Percentiles rank a stretch among this genome's conserved stretches.
Conservation (phyloP, 2,113 vertebrate species). For the Isichthys henryi region DNA sequence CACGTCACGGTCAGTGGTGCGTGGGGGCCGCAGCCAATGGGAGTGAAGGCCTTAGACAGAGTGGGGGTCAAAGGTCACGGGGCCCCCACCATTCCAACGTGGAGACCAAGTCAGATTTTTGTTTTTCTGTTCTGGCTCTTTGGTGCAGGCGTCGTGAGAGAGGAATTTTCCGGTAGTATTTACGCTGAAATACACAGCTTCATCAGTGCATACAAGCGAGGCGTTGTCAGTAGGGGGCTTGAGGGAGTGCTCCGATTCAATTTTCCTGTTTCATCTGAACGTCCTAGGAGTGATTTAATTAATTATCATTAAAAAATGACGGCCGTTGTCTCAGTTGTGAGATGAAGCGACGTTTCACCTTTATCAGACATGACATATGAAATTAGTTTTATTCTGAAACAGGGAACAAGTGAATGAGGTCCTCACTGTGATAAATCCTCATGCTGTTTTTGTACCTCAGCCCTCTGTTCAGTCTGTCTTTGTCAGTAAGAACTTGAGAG, state of each 20-base stretch:
- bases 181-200: slow-evolving; percentile 62
- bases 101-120: background rate
- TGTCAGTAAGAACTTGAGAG: background rate
- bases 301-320: slow-evolving; percentile 82
- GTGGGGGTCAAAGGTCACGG: slow-evolving; percentile 74
- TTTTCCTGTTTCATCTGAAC: slow-evolving; percentile 78
- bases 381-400: slow-evolving; percentile 60
- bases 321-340: slow-evolving; percentile 52
- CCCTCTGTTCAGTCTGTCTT: background rate
- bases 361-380: slow-evolving; percentile 85
- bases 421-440: background rate
- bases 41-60: slow-evolving; percentile 59
- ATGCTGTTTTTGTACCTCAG: background rate
- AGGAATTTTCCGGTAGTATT: slow-evolving; percentile 38
- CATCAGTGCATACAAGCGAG: slow-evolving; percentile 32
- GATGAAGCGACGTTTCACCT: slow-evolving; percentile 51
- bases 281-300: slow-evolving; percentile 73
- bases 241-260: slow-evolving; percentile 62
- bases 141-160: background rate
- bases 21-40: slow-evolving; percentile 58
- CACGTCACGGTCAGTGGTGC: slow-evolving; percentile 61
- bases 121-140: background rate
- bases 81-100: slow-evolving; percentile 31
- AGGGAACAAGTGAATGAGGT: background rate
- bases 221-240: slow-evolving; percentile 26